A percentile compares a stretch with the other conserved stretches of the same genome.
phyloP scores from a whole-genome alignment of 2,888 invertebrate species.

The Psylliodes chrysocephalus region DNA sequence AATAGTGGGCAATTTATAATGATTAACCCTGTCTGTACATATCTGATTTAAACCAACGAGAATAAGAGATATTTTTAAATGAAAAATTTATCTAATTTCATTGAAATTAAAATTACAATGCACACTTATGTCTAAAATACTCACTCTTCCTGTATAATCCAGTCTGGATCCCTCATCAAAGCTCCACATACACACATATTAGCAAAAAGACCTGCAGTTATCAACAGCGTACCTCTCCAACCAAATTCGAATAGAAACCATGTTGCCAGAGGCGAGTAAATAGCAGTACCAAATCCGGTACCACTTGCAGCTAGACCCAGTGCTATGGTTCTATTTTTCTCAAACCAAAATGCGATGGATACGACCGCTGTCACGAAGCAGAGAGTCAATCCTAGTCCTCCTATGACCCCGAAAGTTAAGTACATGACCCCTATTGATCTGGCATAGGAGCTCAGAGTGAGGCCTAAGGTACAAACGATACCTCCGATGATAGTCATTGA shows the following conservation, averaged over 20 bases:
- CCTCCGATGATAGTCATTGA: conserved; percentile 70
- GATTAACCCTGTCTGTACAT: too few relatives aligned
- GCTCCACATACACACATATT: conserved; percentile 88
- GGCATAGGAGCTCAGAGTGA: conserved; percentile 77
- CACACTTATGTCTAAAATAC: not conserved
- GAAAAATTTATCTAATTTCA: too few relatives aligned
- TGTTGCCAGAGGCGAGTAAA: conserved; percentile 87
- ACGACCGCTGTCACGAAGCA: conserved; percentile 94
- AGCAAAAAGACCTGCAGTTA: conserved; percentile 85
- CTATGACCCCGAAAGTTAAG: conserved; percentile 86
- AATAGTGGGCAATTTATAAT: too few relatives aligned
- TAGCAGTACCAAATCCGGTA: conserved; percentile 88
- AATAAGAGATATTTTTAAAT: too few relatives aligned
- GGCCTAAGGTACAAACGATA: conserved; percentile 78
- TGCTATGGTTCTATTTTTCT: conserved; percentile 85
- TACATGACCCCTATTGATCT: conserved; percentile 82
- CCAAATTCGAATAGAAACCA: conserved; percentile 80
- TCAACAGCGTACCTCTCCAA: conserved; percentile 84
- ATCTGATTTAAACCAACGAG: too few relatives aligned
- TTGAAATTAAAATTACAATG: not conserved
- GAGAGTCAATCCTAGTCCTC: conserved; percentile 84
- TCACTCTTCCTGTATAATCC: conserved; percentile 75
- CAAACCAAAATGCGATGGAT: conserved; percentile 93
- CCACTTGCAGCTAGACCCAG: conserved; percentile 90
- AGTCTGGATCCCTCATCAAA: conserved; percentile 89